Evolutionary conservation across 2,888 invertebrate genomes (phyloP), one percentile per base, ranked within the genome.

Genomic region (Lepidochrysops patricia): DNA sequence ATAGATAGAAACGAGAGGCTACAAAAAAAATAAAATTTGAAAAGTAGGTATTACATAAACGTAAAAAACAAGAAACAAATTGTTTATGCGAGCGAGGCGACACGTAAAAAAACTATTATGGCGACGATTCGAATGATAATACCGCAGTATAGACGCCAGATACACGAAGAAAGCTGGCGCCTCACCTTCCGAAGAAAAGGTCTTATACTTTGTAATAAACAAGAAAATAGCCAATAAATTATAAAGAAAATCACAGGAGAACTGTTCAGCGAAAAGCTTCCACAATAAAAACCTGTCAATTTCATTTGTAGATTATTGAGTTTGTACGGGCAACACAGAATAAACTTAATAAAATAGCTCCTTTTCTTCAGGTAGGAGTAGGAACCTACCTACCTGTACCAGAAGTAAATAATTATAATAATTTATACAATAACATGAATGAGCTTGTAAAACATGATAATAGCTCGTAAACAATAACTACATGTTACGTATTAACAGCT

Each of bases 401-500:
- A 26, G 25, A 50, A 50, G 4, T 50, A 9, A 26, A 50, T 49
- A 23, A 49, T 50, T 26, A 13, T 25, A 4, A 25, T 52, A 54
- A 60, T 60, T 49, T 60, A 58, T 60, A 59, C 57, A 50, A 34
- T 49, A 34, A 56, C 56, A 57, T 34, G 34, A n/a, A 6, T 26
- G 13, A 1, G 26, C 50, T 50, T 50, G 50, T 50, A 50, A 50
- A 50, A 50, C 50, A 50, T 50, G 25, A 50, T 50, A 50, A 26
- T 50, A 26, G 13, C 25, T 50, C 50, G 50, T 50, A 50, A 50
- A 50, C 50, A 50, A 26, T 50, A n/a, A 50, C 25, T 26, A 26
- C 50, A 50, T 13, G 26, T 25, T 26, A 26, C 13, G 26, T 50
- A 26, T 26, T 50, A n/a, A n/a, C 5, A 29, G 29, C 29, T 29